Conservation (phyloP, 2,113 vertebrate genomes). For the Sinocyclocheilus grahami region DNA sequence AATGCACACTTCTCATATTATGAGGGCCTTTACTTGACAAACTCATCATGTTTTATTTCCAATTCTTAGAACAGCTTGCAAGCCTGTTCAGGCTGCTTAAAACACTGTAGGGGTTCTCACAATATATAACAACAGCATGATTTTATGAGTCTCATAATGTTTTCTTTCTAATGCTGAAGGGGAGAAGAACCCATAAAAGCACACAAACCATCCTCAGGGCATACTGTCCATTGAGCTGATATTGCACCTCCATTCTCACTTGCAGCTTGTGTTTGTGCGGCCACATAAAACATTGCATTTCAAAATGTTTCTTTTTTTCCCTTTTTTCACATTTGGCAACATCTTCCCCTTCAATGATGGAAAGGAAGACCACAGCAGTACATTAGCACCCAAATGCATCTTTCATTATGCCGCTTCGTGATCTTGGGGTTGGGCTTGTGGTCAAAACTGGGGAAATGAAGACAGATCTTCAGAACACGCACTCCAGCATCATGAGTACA, state of each 20-base stretch:
- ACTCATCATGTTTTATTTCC: constrained; percentile 12
- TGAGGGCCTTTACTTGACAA: neutral
- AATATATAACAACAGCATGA: constrained; percentile 65
- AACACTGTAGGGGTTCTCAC: constrained; percentile 59
- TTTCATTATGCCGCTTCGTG: constrained; percentile 20
- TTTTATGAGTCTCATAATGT: constrained; percentile 79
- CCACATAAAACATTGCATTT: constrained; percentile 53
- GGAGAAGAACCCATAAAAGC: constrained; percentile 67
- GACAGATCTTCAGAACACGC: constrained; percentile 37
- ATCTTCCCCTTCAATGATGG: neutral
- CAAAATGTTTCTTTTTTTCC: neutral
- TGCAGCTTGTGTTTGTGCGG: constrained; percentile 62
- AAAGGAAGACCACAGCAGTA: neutral
- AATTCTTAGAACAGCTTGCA: constrained; percentile 19
- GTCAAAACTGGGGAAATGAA: constrained; percentile 31
- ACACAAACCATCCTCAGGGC: constrained; percentile 64
- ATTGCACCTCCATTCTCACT: constrained; percentile 19
- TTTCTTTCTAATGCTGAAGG: constrained; percentile 73
- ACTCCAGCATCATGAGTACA: neutral
- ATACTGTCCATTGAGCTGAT: constrained; percentile 64
- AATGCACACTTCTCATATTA: neutral
- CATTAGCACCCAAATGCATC: constrained; percentile 46
- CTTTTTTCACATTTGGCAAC: neutral
- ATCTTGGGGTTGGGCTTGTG: constrained; percentile 13
- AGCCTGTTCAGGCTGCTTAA: constrained; percentile 49